Conservation (phyloP, 2,888 invertebrate genomes). For the Caenorhabditis sp. region DNA sequence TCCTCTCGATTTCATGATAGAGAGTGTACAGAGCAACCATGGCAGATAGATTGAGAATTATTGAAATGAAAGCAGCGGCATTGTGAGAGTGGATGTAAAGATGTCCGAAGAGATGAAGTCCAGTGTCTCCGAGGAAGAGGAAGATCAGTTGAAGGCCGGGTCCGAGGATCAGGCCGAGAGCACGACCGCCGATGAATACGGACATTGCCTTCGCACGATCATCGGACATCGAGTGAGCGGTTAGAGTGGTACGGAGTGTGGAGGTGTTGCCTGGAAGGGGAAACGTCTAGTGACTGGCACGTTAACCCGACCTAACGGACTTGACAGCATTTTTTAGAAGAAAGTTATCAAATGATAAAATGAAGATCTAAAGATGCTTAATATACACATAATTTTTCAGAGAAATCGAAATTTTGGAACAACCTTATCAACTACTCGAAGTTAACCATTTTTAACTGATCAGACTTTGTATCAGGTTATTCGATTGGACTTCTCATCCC, state of each 20-base stretch:
- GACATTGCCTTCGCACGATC: constrained; percentile 64
- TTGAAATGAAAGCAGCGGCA: constrained; percentile 53
- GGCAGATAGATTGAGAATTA: constrained; percentile 41
- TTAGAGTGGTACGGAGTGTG: constrained; percentile 46
- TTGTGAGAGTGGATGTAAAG: constrained; percentile 58
- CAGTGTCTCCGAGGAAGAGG: constrained; percentile 46
- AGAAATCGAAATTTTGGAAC: no score
- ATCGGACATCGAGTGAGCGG: constrained; percentile 51
- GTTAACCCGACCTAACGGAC: no score
- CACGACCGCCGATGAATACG: constrained; percentile 53
- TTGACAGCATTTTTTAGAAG: no score
- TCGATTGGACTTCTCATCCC: no score
- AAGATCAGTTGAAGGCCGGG: constrained; percentile 60
- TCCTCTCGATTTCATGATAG: constrained; percentile 45
- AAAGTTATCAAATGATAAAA: no score
- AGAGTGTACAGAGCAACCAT: constrained; percentile 33
- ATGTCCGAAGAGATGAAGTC: constrained; percentile 31
- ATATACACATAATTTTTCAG: no score
- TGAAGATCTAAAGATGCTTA: no score
- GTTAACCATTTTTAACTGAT: no score
- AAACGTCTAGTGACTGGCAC: neutral
- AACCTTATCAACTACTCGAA: no score
- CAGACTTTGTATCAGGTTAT: no score
- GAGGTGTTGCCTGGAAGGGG: constrained; percentile 48
- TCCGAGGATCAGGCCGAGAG: constrained; percentile 49